phyloP scores from a whole-genome alignment of 2,797 vertebrate species.

The Trachurus trachurus region DNA sequence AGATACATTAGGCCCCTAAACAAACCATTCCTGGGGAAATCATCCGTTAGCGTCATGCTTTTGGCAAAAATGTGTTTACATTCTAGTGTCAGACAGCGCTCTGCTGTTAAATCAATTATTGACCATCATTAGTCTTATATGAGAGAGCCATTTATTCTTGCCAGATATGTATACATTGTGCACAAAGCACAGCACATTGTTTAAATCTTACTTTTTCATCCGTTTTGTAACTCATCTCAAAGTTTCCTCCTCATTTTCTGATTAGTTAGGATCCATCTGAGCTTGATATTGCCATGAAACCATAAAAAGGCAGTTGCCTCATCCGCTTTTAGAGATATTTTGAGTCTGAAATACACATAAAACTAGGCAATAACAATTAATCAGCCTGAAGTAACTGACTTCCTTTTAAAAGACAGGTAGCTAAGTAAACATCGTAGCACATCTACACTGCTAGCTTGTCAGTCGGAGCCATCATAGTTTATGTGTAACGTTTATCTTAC shows the following conservation, averaged over 20 bases:
- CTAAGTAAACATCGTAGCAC: slow-evolving; percentile 42
- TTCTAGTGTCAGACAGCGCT: slow-evolving; percentile 51
- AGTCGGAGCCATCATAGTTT: slow-evolving; percentile 63
- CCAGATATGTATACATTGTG: slow-evolving; percentile 36
- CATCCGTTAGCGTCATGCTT: slow-evolving; percentile 66
- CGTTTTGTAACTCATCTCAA: slow-evolving; percentile 25
- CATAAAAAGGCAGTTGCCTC: slow-evolving; percentile 33
- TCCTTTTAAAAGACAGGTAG: slow-evolving; percentile 44
- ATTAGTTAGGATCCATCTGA: slow-evolving; percentile 48
- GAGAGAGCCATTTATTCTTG: slow-evolving; percentile 51
- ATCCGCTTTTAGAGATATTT: slow-evolving; percentile 12
- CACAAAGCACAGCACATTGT: slow-evolving; percentile 38
- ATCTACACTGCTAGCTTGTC: slow-evolving; percentile 51
- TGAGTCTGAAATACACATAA: slow-evolving; percentile 11
- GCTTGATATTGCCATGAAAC: slow-evolving; percentile 41
- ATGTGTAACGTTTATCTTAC: slow-evolving; percentile 67
- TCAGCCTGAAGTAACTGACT: slow-evolving; percentile 28
- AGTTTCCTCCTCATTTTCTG: slow-evolving; percentile 37
- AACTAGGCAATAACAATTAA: slow-evolving; percentile 40
- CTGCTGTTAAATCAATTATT: slow-evolving; percentile 64
- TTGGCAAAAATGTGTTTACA: slow-evolving; percentile 46
- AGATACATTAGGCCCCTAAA: slow-evolving; percentile 73
- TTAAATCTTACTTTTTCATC: slow-evolving; percentile 8
- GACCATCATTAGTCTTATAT: slow-evolving; percentile 64
- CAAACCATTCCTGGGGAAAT: slow-evolving; percentile 72